phyloP scores from a whole-genome alignment of 1,140 invertebrate genomes.

The Wiebesia pumilae region DNA sequence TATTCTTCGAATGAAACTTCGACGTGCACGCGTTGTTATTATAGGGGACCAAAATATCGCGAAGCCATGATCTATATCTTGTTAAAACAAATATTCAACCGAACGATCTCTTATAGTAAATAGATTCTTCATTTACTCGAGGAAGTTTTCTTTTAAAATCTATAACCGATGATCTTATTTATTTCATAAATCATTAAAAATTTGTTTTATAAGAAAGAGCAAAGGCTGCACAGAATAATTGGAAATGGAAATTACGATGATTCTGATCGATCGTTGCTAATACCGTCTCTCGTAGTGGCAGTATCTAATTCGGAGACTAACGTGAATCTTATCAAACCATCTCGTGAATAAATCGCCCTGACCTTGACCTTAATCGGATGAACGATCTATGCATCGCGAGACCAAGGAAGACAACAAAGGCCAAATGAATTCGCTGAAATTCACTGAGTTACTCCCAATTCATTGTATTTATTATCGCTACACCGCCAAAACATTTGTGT shows the following conservation, averaged over 20 bases:
- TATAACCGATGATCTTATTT: background rate
- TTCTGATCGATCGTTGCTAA: background rate
- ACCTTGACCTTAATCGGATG: slow-evolving; percentile 42
- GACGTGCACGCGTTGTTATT: background rate
- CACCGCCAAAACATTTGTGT: too few species aligned
- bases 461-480: background rate
- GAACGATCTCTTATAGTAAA: background rate
- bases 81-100: background rate
- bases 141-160: background rate
- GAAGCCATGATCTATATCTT: background rate
- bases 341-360: slow-evolving; percentile 28
- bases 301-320: background rate
- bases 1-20: background rate
- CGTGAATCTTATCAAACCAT: background rate
- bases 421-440: background rate
- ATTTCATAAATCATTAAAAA: background rate
- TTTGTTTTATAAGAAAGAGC: background rate
- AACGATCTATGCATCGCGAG: background rate
- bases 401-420: background rate
- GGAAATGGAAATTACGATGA: too few species aligned
- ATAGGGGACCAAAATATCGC: background rate
- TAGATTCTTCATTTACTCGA: too few species aligned
- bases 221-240: too few species aligned
- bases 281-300: background rate
- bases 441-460: background rate